A percentile compares a stretch with the other conserved stretches of the same genome.
Conservation (phyloP, 2,797 vertebrate genomes). For the Moxostoma hubbsi region DNA sequence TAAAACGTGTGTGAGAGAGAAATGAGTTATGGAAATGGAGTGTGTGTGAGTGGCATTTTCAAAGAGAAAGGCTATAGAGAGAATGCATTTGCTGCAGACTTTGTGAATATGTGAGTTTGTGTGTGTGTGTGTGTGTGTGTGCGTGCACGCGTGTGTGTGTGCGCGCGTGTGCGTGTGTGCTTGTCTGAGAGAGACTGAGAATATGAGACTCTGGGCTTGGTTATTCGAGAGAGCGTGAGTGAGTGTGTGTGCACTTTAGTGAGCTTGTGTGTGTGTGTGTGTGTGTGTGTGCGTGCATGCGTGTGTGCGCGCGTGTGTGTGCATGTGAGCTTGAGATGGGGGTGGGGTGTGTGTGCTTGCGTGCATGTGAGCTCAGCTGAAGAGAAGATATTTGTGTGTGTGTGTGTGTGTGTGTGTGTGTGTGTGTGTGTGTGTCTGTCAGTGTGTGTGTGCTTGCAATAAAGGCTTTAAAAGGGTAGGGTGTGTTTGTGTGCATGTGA, state of each 20-base stretch:
- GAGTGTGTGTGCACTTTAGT: slow-evolving; percentile 45
- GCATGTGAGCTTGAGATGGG: slow-evolving; percentile 58
- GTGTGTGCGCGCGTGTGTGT: slow-evolving; percentile 52
- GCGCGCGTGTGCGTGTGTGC: slow-evolving; percentile 38
- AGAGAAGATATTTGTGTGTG: slow-evolving; percentile 50
- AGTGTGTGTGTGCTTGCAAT: too few relatives aligned
- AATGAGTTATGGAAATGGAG: slow-evolving; percentile 57
- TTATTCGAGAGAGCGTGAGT: slow-evolving; percentile 62
- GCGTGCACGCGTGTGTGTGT: slow-evolving; percentile 48
- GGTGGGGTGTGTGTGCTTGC: slow-evolving; percentile 57
- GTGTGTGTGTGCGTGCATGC: slow-evolving; percentile 59
- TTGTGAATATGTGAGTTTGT: neutral
- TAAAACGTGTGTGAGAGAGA: slow-evolving; percentile 55
- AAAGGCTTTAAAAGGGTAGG: slow-evolving; percentile 48
- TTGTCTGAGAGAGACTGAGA: slow-evolving; percentile 59
- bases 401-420: slow-evolving; percentile 29
- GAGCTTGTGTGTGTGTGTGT: slow-evolving; percentile 52
- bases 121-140: too few relatives aligned
- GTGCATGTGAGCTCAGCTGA: slow-evolving; percentile 55
- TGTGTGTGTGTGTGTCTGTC: slow-evolving; percentile 19
- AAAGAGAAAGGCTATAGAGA: slow-evolving; percentile 8
- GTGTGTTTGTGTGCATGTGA: slow-evolving; percentile 24
- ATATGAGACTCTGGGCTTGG: slow-evolving; percentile 67
- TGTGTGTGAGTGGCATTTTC: slow-evolving; percentile 39
- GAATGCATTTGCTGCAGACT: slow-evolving; percentile 51